phyloP scores from a whole-genome alignment of 2,113 vertebrate species.

The Hippoglossus stenolepis region DNA sequence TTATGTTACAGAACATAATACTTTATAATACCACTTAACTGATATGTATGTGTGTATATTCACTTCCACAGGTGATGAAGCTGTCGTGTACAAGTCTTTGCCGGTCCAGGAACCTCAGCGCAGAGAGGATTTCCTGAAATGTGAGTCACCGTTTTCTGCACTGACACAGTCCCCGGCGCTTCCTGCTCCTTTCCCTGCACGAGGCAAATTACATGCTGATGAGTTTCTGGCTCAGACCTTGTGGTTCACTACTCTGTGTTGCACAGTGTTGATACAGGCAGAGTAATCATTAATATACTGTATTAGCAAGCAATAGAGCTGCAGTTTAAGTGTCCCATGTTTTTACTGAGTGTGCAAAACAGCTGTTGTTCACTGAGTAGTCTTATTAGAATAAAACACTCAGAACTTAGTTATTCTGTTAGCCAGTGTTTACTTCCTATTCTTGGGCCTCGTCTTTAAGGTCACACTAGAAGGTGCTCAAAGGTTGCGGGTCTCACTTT shows the following conservation, averaged over 20 bases:
- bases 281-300: neutral
- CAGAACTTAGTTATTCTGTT: no score
- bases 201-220: constrained; percentile 48
- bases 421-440: no score
- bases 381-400: no score
- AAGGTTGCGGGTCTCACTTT: neutral
- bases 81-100: constrained; percentile 72
- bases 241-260: constrained; percentile 40
- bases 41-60: neutral
- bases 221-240: constrained; percentile 57
- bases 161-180: constrained; percentile 17
- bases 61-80: constrained; percentile 69
- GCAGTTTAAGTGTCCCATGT: no score
- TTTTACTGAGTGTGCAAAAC: no score
- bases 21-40: neutral
- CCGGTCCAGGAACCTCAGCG: constrained; percentile 74
- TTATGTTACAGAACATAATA: neutral
- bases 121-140: constrained; percentile 83
- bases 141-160: constrained; percentile 72
- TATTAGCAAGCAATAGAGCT: no score
- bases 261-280: constrained; percentile 36
- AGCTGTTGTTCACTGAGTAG: no score
- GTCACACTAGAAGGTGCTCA: neutral
- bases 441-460: neutral
- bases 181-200: constrained; percentile 25